Conservation (phyloP, 2,797 vertebrate species). For the Urophycis tenuis region DNA sequence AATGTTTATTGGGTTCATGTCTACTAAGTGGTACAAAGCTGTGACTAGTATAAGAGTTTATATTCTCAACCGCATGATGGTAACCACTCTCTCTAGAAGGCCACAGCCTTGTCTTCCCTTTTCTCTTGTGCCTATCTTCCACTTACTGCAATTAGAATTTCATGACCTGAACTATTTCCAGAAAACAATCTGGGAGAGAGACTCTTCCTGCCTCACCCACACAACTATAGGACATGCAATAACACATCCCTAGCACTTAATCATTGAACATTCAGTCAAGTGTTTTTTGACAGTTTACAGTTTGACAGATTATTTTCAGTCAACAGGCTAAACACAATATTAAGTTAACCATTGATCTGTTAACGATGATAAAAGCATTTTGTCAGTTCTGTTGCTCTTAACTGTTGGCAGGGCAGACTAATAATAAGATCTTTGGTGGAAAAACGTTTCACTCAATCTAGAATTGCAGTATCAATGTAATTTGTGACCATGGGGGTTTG, state of each 20-base stretch:
- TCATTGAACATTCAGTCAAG: background rate
- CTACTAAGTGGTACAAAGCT: too few relatives aligned
- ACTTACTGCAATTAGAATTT: background rate
- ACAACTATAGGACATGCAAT: background rate
- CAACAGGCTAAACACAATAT: background rate
- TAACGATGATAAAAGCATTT: background rate
- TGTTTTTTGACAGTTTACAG: background rate
- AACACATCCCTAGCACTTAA: background rate
- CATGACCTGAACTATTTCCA: background rate
- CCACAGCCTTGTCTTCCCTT: background rate
- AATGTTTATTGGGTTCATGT: too few relatives aligned
- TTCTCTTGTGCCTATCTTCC: background rate
- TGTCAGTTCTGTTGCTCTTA: background rate
- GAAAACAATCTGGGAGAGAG: background rate
- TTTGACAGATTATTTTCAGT: background rate
- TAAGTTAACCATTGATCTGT: background rate
- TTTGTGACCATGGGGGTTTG: conserved; percentile 29
- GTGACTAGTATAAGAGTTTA: background rate
- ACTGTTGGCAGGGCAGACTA: background rate
- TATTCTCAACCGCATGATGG: background rate
- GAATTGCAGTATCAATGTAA: conserved; percentile 37
- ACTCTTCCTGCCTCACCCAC: background rate
- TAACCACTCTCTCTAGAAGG: background rate
- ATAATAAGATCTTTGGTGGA: background rate
- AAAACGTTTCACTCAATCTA: conserved; percentile 30